Evolutionary conservation across 1,140 invertebrate species (phyloP).

Genomic region (Mylabris phalerata): DNA sequence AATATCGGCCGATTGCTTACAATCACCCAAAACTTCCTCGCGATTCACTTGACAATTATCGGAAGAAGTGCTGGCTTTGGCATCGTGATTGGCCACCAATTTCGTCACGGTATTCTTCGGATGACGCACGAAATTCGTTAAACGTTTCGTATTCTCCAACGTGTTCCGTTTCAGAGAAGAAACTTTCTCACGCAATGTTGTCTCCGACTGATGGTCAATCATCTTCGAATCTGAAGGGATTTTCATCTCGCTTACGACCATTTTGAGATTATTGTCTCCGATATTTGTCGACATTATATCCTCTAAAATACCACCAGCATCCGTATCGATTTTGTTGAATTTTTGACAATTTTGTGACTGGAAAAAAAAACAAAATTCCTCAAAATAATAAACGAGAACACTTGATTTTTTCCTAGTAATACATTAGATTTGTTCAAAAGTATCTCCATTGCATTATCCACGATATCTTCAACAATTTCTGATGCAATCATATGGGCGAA

Average conservation of each 20-base stretch:
- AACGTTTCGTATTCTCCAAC: conserved; percentile 29
- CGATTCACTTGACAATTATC: background rate
- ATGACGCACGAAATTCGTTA: conserved; percentile 30
- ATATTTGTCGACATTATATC: conserved; percentile 5
- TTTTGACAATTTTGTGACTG: background rate
- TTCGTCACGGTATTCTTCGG: conserved; percentile 29
- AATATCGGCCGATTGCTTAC: background rate
- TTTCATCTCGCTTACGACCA: background rate
- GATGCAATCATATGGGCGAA: conserved; percentile 16
- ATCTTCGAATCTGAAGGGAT: conserved; percentile 10
- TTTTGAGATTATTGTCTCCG: too few species aligned
- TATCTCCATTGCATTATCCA: conserved; percentile 26
- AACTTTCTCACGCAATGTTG: conserved; percentile 6
- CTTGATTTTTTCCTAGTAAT: background rate
- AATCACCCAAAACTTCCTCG: too few species aligned
- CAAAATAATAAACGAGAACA: background rate
- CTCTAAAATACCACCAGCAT: conserved; percentile 23
- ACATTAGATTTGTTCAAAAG: conserved; percentile 14
- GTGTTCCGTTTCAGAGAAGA: background rate
- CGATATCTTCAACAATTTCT: conserved; percentile 27
- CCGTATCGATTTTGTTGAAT: conserved; percentile 3
- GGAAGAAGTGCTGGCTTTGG: background rate
- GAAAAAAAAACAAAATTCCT: background rate
- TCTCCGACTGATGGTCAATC: conserved; percentile 9
- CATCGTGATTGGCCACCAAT: conserved; percentile 12